Percentiles rank a stretch among this genome's conserved stretches.
phyloP scores from a whole-genome alignment of 2,888 invertebrate genomes.

The Drosophila setosimentum region DNA sequence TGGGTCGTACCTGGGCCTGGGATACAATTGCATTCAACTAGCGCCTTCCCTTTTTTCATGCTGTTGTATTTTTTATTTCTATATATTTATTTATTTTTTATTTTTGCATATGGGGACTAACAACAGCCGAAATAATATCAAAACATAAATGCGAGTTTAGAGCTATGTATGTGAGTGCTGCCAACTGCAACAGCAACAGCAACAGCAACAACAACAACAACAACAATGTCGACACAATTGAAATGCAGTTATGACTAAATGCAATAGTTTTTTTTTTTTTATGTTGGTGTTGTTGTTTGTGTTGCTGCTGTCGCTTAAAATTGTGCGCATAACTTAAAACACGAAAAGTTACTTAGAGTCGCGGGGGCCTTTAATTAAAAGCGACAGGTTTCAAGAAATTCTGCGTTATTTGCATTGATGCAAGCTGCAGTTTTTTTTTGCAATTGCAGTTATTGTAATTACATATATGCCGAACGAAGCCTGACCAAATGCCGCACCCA shows the following conservation, averaged over 20 bases:
- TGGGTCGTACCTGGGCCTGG: slow-evolving; percentile 65
- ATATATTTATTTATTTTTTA: background rate
- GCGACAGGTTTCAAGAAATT: slow-evolving; percentile 77
- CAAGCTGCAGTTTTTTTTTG: slow-evolving; percentile 35
- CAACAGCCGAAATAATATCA: slow-evolving; percentile 36
- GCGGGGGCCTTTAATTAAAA: slow-evolving; percentile 74
- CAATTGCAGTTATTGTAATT: slow-evolving; percentile 77
- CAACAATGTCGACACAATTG: slow-evolving; percentile 51
- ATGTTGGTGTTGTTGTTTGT: slow-evolving; percentile 21
- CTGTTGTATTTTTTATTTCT: background rate
- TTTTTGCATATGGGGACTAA: slow-evolving; percentile 38
- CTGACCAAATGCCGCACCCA: slow-evolving; percentile 59
- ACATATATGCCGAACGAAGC: slow-evolving; percentile 53
- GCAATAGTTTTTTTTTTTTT: slow-evolving; percentile 68
- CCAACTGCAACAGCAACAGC: slow-evolving; percentile 13
- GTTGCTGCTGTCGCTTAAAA: slow-evolving; percentile 67
- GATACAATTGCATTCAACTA: slow-evolving; percentile 49
- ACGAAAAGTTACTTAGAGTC: slow-evolving; percentile 79
- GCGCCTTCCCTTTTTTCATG: slow-evolving; percentile 22
- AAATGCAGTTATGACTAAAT: slow-evolving; percentile 79
- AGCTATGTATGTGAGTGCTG: slow-evolving; percentile 10
- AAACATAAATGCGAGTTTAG: slow-evolving; percentile 14
- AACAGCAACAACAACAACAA: slow-evolving; percentile 16
- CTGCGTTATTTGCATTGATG: slow-evolving; percentile 69
- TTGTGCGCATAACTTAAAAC: slow-evolving; percentile 74